These are phyloP conservation scores for Peromyscus maniculatus DNA, from an alignment of 2,113 vertebrate species.

Conservation along the genomic window DNA sequence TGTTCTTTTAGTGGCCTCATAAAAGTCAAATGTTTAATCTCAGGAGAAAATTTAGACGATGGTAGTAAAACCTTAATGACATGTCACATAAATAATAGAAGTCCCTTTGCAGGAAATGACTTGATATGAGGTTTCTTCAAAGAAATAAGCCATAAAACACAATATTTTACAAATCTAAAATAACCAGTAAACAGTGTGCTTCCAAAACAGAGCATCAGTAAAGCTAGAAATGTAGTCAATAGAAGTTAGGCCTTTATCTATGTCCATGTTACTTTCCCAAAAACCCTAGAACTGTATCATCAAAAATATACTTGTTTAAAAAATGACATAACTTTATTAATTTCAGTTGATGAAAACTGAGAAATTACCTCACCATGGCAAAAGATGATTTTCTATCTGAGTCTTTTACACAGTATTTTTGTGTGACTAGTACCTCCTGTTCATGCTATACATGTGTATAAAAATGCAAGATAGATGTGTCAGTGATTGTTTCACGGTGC, in stretches of 20 bases:
- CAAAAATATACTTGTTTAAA: neutral
- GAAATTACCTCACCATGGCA: neutral
- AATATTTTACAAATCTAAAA: conserved; percentile 57
- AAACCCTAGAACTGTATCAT: neutral
- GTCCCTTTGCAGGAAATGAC: conserved; percentile 73
- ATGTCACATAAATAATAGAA: conserved; percentile 80
- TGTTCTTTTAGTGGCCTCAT: conserved; percentile 68
- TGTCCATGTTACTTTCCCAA: conserved; percentile 7
- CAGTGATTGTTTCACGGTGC: neutral
- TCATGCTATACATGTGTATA: rapidly evolving
- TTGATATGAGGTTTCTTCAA: conserved; percentile 73
- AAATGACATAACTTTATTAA: neutral
- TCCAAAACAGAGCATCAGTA: conserved; percentile 48
- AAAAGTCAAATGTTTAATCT: conserved; percentile 79
- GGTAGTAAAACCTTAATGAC: conserved; percentile 81
- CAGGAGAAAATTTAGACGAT: conserved; percentile 75
- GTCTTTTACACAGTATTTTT: neutral
- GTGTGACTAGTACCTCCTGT: neutral
- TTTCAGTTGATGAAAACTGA: neutral
- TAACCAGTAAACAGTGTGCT: neutral
- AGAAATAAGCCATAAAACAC: conserved; percentile 60
- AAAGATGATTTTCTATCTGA: neutral
- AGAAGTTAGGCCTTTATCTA: conserved; percentile 1
- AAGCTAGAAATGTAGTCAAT: conserved; percentile 25
- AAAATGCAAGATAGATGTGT: too few relatives aligned